phyloP scores from a whole-genome alignment of 1,140 invertebrate genomes.

The Bombus superbus region DNA sequence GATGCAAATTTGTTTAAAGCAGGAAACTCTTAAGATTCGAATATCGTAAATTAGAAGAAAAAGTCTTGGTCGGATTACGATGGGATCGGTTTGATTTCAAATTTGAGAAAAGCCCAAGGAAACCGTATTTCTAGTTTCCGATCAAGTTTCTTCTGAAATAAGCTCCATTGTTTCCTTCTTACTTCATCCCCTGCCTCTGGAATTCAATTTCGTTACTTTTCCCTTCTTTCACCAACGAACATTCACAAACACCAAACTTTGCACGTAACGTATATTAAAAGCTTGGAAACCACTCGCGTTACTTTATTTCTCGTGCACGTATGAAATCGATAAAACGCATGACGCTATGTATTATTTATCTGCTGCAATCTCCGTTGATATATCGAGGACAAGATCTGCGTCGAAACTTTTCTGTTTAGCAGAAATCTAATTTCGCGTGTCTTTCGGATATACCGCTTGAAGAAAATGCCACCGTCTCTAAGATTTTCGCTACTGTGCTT shows the following conservation, averaged over 20 bases:
- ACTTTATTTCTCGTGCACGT: neutral
- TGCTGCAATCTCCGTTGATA: neutral
- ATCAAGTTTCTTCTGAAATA: constrained; percentile 19
- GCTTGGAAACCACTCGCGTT: neutral
- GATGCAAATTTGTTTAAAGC: neutral
- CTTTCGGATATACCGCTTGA: neutral
- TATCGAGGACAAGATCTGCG: too few species aligned
- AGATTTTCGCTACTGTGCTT: neutral
- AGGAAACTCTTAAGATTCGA: neutral
- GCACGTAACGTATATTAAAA: constrained; percentile 9
- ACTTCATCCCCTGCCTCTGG: neutral
- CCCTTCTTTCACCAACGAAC: neutral
- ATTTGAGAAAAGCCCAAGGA: too few species aligned
- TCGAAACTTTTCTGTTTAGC: neutral
- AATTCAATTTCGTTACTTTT: constrained; percentile 16
- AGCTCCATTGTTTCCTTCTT: neutral
- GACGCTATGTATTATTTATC: neutral
- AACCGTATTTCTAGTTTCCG: neutral
- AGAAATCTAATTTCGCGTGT: neutral
- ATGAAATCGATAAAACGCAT: neutral
- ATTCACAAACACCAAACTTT: neutral
- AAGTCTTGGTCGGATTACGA: neutral
- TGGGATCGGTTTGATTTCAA: neutral
- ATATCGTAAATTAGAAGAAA: neutral
- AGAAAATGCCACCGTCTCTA: neutral